These are phyloP conservation scores for Cinara cedri DNA, from an alignment of 2,888 invertebrate genomes.

Conservation along the genomic window DNA sequence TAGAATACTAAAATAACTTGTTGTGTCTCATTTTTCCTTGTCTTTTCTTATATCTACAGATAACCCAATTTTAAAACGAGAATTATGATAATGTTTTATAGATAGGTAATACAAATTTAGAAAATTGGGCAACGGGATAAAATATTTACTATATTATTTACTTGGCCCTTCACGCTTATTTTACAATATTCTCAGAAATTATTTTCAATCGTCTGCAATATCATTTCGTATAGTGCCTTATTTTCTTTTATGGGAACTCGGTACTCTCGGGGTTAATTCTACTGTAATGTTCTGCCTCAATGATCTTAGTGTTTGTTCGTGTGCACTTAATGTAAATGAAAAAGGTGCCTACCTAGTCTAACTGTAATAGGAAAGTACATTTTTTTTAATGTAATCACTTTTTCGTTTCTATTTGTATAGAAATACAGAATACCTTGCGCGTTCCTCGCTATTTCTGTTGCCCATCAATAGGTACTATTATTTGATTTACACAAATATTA, in stretches of 20 bases:
- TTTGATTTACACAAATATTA: too few relatives aligned
- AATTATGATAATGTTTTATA: neutral
- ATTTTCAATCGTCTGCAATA: slow-evolving; percentile 1
- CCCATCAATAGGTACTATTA: too few relatives aligned
- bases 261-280: slow-evolving; percentile 18
- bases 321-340: neutral
- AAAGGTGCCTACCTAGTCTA: neutral
- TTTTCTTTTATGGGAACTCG: neutral
- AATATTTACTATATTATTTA: neutral
- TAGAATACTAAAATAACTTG: too few relatives aligned
- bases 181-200: neutral
- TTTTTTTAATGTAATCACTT: neutral
- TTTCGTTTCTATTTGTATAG: neutral
- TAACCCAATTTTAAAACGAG: neutral
- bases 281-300: slow-evolving; percentile 1
- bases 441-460: too few relatives aligned
- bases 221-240: neutral
- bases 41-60: too few relatives aligned
- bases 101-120: neutral
- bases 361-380: neutral
- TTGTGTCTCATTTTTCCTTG: too few relatives aligned
- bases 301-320: neutral
- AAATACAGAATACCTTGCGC: too few relatives aligned
- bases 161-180: neutral
- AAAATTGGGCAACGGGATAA: neutral